These are phyloP conservation scores for Pachyrhynchus sulphureomaculatus DNA, from an alignment of 1,140 invertebrate species.

Conservation along the genomic window DNA sequence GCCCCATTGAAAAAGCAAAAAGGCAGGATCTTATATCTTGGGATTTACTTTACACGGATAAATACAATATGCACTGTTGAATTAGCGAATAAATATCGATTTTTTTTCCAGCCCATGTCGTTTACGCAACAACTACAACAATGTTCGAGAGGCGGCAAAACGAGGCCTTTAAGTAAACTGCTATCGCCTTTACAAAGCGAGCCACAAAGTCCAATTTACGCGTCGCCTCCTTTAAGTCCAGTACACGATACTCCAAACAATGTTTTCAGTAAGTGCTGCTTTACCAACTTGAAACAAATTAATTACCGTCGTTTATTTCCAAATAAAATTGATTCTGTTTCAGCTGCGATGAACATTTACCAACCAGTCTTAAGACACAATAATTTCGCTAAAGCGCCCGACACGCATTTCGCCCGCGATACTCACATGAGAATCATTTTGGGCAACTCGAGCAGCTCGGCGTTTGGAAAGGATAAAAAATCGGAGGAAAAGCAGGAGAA, in stretches of 20 bases:
- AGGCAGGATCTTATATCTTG: no score
- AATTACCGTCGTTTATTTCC: not conserved
- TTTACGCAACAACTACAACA: slow-evolving; percentile 79
- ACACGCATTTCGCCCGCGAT: slow-evolving; percentile 78
- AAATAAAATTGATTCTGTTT: slow-evolving; percentile 11
- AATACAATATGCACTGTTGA: no score
- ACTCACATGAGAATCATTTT: slow-evolving; percentile 90
- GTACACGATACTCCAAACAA: slow-evolving; percentile 58
- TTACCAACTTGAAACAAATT: not conserved
- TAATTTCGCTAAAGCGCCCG: slow-evolving; percentile 50
- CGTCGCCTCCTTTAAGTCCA: slow-evolving; percentile 72
- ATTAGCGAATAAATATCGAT: no score
- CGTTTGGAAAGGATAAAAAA: slow-evolving; percentile 45
- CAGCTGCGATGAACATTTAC: slow-evolving; percentile 50
- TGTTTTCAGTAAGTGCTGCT: slow-evolving; percentile 42
- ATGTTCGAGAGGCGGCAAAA: slow-evolving; percentile 60
- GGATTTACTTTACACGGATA: no score
- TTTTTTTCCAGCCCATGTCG: slow-evolving; percentile 59
- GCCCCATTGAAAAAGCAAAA: no score
- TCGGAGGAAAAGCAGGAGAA: slow-evolving; percentile 35
- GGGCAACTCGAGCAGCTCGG: slow-evolving; percentile 59
- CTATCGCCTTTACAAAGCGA: slow-evolving; percentile 73
- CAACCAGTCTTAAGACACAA: slow-evolving; percentile 49
- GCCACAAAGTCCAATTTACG: slow-evolving; percentile 74
- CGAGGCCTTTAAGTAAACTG: slow-evolving; percentile 60